Conservation (phyloP, 92 coral and sea anemone species). For the Epizoanthus ramosus region DNA sequence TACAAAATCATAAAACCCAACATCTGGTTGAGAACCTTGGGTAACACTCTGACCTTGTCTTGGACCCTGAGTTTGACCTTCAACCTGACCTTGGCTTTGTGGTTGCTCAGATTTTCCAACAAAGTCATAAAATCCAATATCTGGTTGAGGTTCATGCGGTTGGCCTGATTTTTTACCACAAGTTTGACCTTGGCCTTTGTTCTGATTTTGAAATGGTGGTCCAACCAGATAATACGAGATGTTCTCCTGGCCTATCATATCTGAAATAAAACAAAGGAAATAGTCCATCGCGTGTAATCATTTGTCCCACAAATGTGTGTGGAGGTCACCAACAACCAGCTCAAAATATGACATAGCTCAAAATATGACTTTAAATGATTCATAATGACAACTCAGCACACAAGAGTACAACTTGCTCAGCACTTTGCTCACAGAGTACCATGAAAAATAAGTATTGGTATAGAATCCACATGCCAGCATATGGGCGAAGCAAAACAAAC, state of each 20-base stretch:
- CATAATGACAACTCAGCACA: too few relatives aligned
- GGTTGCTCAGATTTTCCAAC: background rate
- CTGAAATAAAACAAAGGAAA: slow-evolving; percentile 28
- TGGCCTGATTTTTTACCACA: background rate
- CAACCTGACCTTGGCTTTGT: background rate
- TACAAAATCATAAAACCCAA: slow-evolving; percentile 21
- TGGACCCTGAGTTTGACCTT: background rate
- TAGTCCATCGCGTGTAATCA: too few relatives aligned
- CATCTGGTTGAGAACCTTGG: background rate
- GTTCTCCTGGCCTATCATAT: slow-evolving; percentile 57
- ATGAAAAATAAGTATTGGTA: too few relatives aligned
- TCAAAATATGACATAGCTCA: too few relatives aligned
- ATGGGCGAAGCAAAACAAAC: too few relatives aligned
- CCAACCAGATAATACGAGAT: slow-evolving; percentile 7
- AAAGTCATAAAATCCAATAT: background rate
- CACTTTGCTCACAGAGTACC: too few relatives aligned
- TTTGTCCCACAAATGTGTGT: too few relatives aligned
- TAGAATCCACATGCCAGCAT: too few relatives aligned
- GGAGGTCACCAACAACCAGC: too few relatives aligned
- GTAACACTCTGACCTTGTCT: background rate
- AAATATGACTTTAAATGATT: too few relatives aligned
- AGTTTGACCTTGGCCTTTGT: background rate
- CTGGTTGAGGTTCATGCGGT: background rate
- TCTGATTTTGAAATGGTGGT: slow-evolving; percentile 1
- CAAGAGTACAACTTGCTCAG: too few relatives aligned